phyloP scores from a whole-genome alignment of 1,140 invertebrate species.

The Meloidogyne hapla region DNA sequence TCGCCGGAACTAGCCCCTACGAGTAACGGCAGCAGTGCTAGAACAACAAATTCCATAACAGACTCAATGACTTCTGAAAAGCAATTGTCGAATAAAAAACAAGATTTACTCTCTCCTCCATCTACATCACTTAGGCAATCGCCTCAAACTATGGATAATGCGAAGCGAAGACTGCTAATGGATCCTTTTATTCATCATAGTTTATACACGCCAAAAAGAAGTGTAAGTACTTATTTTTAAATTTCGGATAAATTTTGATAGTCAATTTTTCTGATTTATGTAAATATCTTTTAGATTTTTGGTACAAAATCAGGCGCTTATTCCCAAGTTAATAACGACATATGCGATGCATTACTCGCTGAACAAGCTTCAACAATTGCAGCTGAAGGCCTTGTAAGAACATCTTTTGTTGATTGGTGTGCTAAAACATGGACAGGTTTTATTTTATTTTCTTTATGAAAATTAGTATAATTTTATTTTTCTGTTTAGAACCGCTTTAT shows the following conservation, averaged over 20 bases:
- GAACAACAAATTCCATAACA: background rate
- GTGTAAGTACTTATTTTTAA: conserved; percentile 48
- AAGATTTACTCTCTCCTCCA: conserved; percentile 1
- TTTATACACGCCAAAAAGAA: conserved; percentile 52
- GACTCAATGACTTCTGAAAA: background rate
- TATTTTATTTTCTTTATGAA: background rate
- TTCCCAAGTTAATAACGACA: conserved; percentile 30
- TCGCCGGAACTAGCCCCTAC: background rate
- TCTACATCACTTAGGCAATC: conserved; percentile 5
- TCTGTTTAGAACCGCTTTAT: conserved; percentile 52
- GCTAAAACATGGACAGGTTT: conserved; percentile 51
- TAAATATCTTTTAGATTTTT: conserved; percentile 40
- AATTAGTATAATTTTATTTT: background rate
- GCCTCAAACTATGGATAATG: conserved; percentile 20
- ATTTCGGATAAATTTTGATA: background rate
- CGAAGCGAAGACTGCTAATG: conserved; percentile 26
- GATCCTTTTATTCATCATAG: conserved; percentile 28
- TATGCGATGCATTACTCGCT: conserved; percentile 25
- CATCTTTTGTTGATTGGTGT: conserved; percentile 64
- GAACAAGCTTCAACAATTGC: conserved; percentile 15
- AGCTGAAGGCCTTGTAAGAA: conserved; percentile 47
- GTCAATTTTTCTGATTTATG: background rate
- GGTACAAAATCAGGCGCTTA: conserved; percentile 48
- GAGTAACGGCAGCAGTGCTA: background rate
- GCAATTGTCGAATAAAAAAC: background rate